Base-by-base conservation (phyloP, 1,140 invertebrate genomes). In the Drosophila arizonae region DNA sequence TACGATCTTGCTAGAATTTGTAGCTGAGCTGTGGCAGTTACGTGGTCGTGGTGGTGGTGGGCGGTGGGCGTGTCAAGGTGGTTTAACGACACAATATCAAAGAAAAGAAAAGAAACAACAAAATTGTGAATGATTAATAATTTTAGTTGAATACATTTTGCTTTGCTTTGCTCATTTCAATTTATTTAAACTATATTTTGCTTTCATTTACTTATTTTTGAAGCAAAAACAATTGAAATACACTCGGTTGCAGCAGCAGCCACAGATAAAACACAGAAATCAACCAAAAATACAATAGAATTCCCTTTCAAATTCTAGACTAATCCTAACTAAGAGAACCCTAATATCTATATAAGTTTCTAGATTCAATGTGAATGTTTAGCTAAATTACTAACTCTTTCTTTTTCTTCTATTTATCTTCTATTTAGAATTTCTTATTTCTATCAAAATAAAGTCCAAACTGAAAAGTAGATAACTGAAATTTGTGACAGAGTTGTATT, bases 21-120 rank as follows among this genome's bases (percentile, higher is more conserved):
- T 68, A 72, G 64, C 70, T 72, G 70, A 72, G 70, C 70, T 67
- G 65, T 61, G 64, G 64, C 64, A 33, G 64, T 61, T 72, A 56
- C 70, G 64, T 72, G 70, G 54, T 72, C 39, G 62, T 67, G 52
- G 63, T 72, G 69, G 48, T 41, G 56, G 70, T 72, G 70, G 64
- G 48, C 57, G 60, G 52, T 72, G 69, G 60, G 63, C 69, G 70
- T 72, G 70, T 72, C 70, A 72, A 68, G 55, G 70, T 72, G 70
- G 64, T 45, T 61, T 61, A 72, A 67, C 70, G 70, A 72, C 64
- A 72, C 63, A 72, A 72, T 72, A 72, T 52, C 69, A 72, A 72
- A 72, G 69, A 72, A 72, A 68, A 61, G 64, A 72, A 67, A 68
- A 72, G 70, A 68, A 72, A 72, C 64, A 68, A 41, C 72, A 62